A percentile compares a stretch with the other conserved stretches of the same genome.
These are phyloP conservation scores for Drosophila diplacantha DNA, from an alignment of 2,888 invertebrate species.

Conservation along the genomic window DNA sequence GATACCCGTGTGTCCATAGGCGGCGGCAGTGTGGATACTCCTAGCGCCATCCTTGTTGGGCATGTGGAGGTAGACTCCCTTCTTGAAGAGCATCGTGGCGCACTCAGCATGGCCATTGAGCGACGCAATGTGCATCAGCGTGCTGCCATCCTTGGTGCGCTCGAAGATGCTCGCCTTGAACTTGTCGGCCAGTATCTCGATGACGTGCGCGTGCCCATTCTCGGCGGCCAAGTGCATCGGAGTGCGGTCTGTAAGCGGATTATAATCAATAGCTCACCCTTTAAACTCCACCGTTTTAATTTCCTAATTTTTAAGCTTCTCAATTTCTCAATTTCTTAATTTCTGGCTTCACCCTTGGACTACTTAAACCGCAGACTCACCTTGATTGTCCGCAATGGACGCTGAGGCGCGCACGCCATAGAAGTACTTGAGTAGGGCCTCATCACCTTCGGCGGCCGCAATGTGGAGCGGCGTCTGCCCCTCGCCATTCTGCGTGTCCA, in stretches of 20 bases:
- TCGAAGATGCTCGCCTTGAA: conserved; percentile 98
- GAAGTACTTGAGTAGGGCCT: conserved; percentile 95
- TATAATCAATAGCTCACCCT: background rate
- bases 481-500: conserved; percentile 95
- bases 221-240: conserved; percentile 99
- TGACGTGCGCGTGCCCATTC: conserved; percentile 96
- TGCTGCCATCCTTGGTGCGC: conserved; percentile 98
- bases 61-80: conserved; percentile 99
- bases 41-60: conserved; percentile 97
- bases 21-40: conserved; percentile 98
- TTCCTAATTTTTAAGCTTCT: background rate
- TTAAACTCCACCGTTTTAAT: background rate
- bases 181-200: conserved; percentile 97
- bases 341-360: conserved; percentile 11
- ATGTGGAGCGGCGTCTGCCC: conserved; percentile 97
- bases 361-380: conserved; percentile 74
- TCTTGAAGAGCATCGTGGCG: conserved; percentile 98
- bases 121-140: conserved; percentile 98
- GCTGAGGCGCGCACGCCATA: conserved; percentile 96
- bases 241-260: conserved; percentile 85
- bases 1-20: conserved; percentile 97
- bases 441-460: conserved; percentile 97
- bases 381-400: conserved; percentile 94
- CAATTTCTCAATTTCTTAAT: background rate
- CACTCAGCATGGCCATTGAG: conserved; percentile 98